Evolutionary conservation across 1,140 invertebrate genomes (phyloP), one percentile per base, ranked within the genome.

Genomic region (Macrobrachium nipponense): DNA sequence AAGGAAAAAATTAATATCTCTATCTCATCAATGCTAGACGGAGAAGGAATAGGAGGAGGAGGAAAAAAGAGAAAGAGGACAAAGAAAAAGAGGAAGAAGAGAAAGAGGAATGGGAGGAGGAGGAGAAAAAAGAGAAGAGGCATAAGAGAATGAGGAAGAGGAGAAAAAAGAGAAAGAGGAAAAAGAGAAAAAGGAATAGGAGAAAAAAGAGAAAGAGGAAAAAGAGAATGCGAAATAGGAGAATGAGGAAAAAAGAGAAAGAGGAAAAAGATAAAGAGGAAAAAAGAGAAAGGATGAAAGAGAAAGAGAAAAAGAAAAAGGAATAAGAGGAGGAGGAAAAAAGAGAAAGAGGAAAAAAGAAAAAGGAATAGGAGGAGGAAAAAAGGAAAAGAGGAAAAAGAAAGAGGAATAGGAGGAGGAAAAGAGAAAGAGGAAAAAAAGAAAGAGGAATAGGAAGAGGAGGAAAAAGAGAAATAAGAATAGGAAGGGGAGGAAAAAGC

Each of bases 41-140:
- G n/a, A n/a, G n/a, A 61, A 61, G 27, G 77, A 79, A 61, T 10
- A 61, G 62, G 27, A 36, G 4, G 27, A 4, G 4, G 27, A 64
- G 8, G 23, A 43, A 18, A n/a, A 17, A 68, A 66, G 43, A 43
- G n/a, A 64, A 44, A 20, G 44, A 58, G 51, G 20, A 23, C 18
- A 23, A 11, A 51, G 59, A 23, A 58, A 58, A 58, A 0, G 20
- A 23, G 60, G 23, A n/a, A 23, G 14, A 60, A 15, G 59, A 60
- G n/a, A 59, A 15, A 77, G 23, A 77, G 6, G 27, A n/a, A 4
- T 17, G 2, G 27, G 20, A 17, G 44, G 18, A 27, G 18, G 68
- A 72, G 68, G 23, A 79, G 59, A 79, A 61, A 79, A 61, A 61
- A 61, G 27, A n/a, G n/a, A n/a, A n/a, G n/a, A n/a, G n/a, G n/a